phyloP scores from a whole-genome alignment of 2,113 vertebrate genomes.

The Nettapus auritus region DNA sequence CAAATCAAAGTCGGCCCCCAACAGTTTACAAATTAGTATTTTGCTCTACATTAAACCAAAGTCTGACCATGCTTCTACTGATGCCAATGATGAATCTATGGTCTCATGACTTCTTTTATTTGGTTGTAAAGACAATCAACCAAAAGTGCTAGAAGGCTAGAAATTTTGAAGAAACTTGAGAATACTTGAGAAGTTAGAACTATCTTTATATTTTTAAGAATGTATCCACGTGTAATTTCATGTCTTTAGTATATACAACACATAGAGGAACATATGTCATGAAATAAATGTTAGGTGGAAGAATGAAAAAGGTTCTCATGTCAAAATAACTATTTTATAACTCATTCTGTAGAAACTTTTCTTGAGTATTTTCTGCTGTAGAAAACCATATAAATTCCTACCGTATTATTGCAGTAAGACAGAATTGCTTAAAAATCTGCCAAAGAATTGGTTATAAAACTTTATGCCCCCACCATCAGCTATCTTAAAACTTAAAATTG shows the following conservation, averaged over 20 bases:
- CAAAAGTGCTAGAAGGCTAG: not conserved
- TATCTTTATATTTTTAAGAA: not conserved
- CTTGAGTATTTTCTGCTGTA: not conserved
- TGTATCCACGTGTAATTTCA: not conserved
- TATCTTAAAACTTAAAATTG: not conserved
- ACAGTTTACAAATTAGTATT: not conserved
- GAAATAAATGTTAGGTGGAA: constrained; percentile 5
- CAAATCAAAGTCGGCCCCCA: not conserved
- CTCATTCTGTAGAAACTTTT: not conserved
- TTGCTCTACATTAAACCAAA: not conserved
- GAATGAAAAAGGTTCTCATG: not conserved
- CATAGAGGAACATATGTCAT: not conserved
- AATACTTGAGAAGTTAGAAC: not conserved
- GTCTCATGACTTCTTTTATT: not conserved
- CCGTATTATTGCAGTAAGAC: not conserved
- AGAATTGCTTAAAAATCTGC: constrained; percentile 10
- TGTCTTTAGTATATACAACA: not conserved
- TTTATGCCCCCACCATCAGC: not conserved
- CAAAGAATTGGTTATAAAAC: not conserved
- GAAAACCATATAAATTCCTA: not conserved
- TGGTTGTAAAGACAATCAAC: not conserved
- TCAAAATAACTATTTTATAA: not conserved
- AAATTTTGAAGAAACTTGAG: not conserved
- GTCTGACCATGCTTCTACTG: not conserved
- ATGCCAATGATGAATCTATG: not conserved